Conservation (phyloP, 1,140 invertebrate genomes). For the Penaeus japonicus region DNA sequence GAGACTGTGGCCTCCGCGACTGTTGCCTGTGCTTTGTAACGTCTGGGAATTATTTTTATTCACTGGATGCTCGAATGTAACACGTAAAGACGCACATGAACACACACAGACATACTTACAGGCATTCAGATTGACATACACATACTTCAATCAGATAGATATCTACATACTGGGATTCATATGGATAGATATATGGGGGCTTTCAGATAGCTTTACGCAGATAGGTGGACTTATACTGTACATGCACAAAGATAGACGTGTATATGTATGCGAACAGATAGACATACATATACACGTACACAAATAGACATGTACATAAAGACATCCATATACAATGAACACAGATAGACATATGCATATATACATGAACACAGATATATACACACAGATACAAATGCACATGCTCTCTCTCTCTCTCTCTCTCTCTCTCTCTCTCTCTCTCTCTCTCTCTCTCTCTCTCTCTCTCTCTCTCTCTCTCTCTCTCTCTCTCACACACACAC, state of each 20-base stretch:
- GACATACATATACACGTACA: slow-evolving; percentile 29
- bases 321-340: no score
- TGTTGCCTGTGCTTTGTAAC: no score
- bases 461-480: not conserved
- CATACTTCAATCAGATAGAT: not conserved
- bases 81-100: not conserved
- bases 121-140: not conserved
- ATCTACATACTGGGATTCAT: not conserved
- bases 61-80: no score
- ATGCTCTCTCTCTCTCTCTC: not conserved
- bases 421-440: slow-evolving; percentile 36
- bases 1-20: no score
- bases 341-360: slow-evolving; percentile 37
- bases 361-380: not conserved
- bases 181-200: not conserved
- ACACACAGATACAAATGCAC: not conserved
- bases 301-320: slow-evolving; percentile 8
- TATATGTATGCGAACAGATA: slow-evolving; percentile 36
- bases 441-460: no score
- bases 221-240: not conserved
- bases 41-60: no score
- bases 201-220: no score
- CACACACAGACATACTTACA: not conserved
- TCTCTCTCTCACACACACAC: not conserved
- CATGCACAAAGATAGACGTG: slow-evolving; percentile 9